A percentile compares a stretch with the other conserved stretches of the same genome.
Evolutionary conservation across 2,797 vertebrate genomes (phyloP).

Genomic region (Thalassophryne amazonica): DNA sequence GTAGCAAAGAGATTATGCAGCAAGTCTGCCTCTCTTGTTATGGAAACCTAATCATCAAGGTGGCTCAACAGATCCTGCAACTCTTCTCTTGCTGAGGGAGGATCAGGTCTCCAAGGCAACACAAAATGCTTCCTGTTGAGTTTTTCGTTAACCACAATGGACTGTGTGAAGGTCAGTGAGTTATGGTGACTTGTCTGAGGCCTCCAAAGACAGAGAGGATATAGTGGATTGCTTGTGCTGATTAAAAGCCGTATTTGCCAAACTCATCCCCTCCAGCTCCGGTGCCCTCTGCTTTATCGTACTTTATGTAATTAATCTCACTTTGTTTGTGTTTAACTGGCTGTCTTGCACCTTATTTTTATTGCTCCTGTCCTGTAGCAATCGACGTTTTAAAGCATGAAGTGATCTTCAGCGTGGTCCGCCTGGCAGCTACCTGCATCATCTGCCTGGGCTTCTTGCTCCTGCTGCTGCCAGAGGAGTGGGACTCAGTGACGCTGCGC

Average conservation of each 20-base stretch:
- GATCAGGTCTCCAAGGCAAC: conserved; percentile 74
- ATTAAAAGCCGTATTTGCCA: conserved; percentile 59
- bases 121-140: conserved; percentile 70
- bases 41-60: conserved; percentile 62
- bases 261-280: conserved; percentile 50
- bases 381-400: conserved; percentile 96
- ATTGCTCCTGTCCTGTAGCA: conserved; percentile 67
- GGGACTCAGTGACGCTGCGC: conserved; percentile 93
- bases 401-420: conserved; percentile 95
- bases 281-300: conserved; percentile 57
- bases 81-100: conserved; percentile 63
- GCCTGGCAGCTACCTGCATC: conserved; percentile 93
- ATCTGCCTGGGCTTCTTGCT: conserved; percentile 96
- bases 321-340: conserved; percentile 43
- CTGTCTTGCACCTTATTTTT: conserved; percentile 16
- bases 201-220: conserved; percentile 50
- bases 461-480: conserved; percentile 94
- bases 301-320: conserved; percentile 70
- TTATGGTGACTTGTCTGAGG: conserved; percentile 42
- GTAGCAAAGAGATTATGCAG: conserved; percentile 67
- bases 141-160: conserved; percentile 62
- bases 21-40: conserved; percentile 56
- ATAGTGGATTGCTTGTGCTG: conserved; percentile 54
- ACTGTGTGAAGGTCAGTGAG: conserved; percentile 70
- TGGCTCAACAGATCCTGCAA: conserved; percentile 56